phyloP scores from a whole-genome alignment of 2,888 invertebrate species.

The Heliothis peltigera region DNA sequence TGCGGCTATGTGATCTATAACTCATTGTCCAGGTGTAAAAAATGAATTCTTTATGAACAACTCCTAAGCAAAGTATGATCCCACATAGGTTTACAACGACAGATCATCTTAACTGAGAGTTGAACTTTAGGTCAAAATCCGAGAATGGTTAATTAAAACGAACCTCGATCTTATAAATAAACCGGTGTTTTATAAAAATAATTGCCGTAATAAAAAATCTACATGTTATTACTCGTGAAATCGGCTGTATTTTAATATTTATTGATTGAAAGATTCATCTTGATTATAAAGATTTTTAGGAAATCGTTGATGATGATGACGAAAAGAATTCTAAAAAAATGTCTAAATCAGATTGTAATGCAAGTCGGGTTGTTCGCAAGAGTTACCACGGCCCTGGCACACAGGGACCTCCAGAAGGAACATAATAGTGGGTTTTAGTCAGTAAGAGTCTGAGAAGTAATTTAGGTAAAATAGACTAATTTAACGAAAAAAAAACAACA shows the following conservation, averaged over 20 bases:
- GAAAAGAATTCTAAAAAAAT: neutral
- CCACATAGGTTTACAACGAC: neutral
- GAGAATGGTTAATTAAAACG: slow-evolving; percentile 54
- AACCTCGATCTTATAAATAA: slow-evolving; percentile 43
- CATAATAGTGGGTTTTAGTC: too few species aligned
- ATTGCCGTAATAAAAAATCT: slow-evolving; percentile 73
- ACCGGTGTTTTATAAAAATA: slow-evolving; percentile 68
- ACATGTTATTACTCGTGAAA: slow-evolving; percentile 67
- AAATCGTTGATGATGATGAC: slow-evolving; percentile 9
- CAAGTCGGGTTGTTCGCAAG: too few species aligned
- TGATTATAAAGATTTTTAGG: slow-evolving; percentile 45
- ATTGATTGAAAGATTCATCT: slow-evolving; percentile 54
- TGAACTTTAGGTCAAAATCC: slow-evolving; percentile 45
- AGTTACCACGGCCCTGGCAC: too few species aligned
- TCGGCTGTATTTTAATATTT: slow-evolving; percentile 56
- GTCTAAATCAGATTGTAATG: neutral
- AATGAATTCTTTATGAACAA: neutral
- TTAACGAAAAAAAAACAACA: too few species aligned
- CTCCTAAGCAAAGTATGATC: slow-evolving; percentile 3
- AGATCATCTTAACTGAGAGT: slow-evolving; percentile 7
- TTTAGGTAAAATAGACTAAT: too few species aligned
- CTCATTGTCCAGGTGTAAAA: neutral
- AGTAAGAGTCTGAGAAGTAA: too few species aligned
- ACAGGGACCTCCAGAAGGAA: too few species aligned
- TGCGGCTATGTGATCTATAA: too few species aligned